Evolutionary conservation across 37 sponge, comb jelly and placozoan species (phyloP), one percentile per base, ranked within the genome.

Genomic region (Diacarnus erythraeanus): DNA sequence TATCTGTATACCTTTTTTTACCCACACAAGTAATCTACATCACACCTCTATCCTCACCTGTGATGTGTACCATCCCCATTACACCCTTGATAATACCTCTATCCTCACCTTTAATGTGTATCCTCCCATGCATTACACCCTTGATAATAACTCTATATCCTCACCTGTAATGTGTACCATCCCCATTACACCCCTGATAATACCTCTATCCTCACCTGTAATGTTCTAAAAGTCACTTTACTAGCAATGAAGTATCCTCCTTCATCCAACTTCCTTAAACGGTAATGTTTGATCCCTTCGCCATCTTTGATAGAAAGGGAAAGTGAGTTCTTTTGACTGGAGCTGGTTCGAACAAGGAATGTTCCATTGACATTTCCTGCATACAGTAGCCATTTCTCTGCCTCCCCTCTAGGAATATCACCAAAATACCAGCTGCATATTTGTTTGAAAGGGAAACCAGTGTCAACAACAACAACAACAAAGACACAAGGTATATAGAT

Each of bases 261-360:
- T 2, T 85, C 89, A 44, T 93, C 94, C 76, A 93, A 38, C 59
- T 79, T 77, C 38, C 89, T 75, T 1, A 96, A 89, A 22, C 96
- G 87, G 57, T 96, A 96, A 67, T 96, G 96, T 58, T 93, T 96
- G 30, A 96, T 84, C 12, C 77, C 86, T 43, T 96, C 94, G 0
- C 80, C 88, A 39, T 96, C 96, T 18, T 82, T 76, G 38, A 96
- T 71, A 0, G 93, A 92, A 15, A 96, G 80, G 15, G 96, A 93
- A 36, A 90, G 85, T 0, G 87, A 77, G 69, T 88, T 84, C 64
- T 88, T 86, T 58, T 95, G 89, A 18, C 88, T 86, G 40, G 86
- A 86, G 47, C 96, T 93, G 20, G 64, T 71, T 43, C 96, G 81
- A 25, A 96, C 42, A 17, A 96, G 79, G 76, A 87, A 96, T 20